These are phyloP conservation scores for Scaptodrosophila latifasciaeformis DNA, from an alignment of 2,888 invertebrate species.

Conservation along the genomic window DNA sequence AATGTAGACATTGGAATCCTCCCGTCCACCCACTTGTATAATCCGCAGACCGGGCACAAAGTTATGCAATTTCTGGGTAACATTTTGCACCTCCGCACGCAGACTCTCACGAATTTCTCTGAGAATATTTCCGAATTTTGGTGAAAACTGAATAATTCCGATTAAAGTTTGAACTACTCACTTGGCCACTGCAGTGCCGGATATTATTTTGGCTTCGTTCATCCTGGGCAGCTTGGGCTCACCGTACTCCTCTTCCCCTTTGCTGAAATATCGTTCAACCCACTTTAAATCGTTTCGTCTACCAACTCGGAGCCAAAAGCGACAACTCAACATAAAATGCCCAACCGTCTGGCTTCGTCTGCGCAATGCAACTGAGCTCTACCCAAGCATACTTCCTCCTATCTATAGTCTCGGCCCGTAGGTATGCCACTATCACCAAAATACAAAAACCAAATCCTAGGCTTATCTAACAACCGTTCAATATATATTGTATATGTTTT, in stretches of 20 bases:
- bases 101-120: conserved; percentile 85
- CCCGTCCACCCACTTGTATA: conserved; percentile 95
- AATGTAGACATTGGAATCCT: conserved; percentile 99
- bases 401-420: too few species aligned
- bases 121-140: conserved; percentile 7
- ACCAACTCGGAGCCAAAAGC: neutral
- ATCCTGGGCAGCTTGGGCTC: conserved; percentile 31
- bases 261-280: neutral
- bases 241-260: neutral
- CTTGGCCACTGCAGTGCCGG: conserved; percentile 83
- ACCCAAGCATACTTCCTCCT: conserved; percentile 19
- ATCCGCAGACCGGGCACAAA: conserved; percentile 90
- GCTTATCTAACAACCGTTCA: too few species aligned
- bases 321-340: neutral
- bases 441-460: too few species aligned
- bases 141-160: neutral
- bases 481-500: too few species aligned
- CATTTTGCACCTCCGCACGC: conserved; percentile 79
- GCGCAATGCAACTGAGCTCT: conserved; percentile 50
- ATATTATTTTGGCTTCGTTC: conserved; percentile 77
- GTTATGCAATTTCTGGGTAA: conserved; percentile 78
- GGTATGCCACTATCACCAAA: too few species aligned
- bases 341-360: conserved; percentile 1
- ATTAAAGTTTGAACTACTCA: conserved; percentile 73
- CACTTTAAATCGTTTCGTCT: neutral